A percentile compares a stretch with the other conserved stretches of the same genome.
phyloP scores from a whole-genome alignment of 2,888 invertebrate species.

The Phortica okadai region DNA sequence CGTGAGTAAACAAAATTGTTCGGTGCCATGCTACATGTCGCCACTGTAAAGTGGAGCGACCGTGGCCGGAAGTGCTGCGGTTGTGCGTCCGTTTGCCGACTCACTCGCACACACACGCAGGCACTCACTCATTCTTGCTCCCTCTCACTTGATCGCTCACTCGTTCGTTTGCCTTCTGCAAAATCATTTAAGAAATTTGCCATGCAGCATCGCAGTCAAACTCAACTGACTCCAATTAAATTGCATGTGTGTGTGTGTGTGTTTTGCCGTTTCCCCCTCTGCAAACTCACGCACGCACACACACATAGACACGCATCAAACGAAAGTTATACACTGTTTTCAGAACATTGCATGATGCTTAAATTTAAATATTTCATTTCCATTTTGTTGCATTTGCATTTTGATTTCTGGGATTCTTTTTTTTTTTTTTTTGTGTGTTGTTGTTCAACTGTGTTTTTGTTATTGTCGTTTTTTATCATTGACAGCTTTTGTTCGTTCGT shows the following conservation, averaged over 20 bases:
- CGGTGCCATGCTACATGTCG: background rate
- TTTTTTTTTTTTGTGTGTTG: background rate
- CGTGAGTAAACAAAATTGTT: background rate
- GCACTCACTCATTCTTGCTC: background rate
- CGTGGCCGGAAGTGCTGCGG: constrained; percentile 25
- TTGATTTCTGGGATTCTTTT: background rate
- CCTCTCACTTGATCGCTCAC: background rate
- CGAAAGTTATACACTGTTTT: constrained; percentile 3
- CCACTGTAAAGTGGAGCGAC: constrained; percentile 24
- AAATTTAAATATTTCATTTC: constrained; percentile 24
- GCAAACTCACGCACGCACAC: background rate
- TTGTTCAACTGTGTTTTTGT: background rate
- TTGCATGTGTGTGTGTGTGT: constrained; percentile 4
- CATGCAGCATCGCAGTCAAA: background rate
- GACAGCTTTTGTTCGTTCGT: background rate
- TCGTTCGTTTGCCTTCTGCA: constrained; percentile 2
- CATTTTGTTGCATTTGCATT: constrained; percentile 32
- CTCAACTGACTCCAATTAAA: constrained; percentile 25
- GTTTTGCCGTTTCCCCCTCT: background rate
- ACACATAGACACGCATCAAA: background rate
- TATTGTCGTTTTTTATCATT: constrained; percentile 1
- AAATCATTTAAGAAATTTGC: constrained; percentile 23
- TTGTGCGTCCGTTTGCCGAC: background rate
- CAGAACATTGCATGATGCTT: background rate
- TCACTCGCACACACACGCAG: background rate